Percentiles rank a stretch among this genome's conserved stretches.
Conservation (phyloP, 2,888 invertebrate species). For the Agrenia bidenticulata region DNA sequence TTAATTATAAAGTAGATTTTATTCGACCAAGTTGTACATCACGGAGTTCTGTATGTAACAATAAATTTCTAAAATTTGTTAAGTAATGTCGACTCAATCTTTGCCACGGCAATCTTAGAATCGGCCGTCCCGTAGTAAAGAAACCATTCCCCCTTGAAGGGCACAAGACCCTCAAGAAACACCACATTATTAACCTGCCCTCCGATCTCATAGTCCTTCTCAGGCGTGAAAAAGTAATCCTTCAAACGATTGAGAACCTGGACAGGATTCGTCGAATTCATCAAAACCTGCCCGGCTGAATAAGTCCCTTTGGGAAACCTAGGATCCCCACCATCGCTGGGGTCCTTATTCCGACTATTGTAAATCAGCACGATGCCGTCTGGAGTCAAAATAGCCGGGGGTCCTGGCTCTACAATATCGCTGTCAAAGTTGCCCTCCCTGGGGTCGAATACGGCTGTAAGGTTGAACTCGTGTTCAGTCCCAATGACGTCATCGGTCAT, state of each 20-base stretch:
- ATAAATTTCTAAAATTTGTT: no score
- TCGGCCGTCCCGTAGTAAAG: slow-evolving; percentile 30
- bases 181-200: slow-evolving; percentile 45
- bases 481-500: slow-evolving; percentile 16
- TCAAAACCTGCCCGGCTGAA: slow-evolving; percentile 37
- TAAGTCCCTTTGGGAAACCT: slow-evolving; percentile 32
- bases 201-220: slow-evolving; percentile 36
- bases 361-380: slow-evolving; percentile 36
- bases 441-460: slow-evolving; percentile 24
- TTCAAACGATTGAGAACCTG: slow-evolving; percentile 25
- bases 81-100: no score
- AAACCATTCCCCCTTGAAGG: slow-evolving; percentile 22
- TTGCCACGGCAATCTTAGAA: slow-evolving; percentile 39
- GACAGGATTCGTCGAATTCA: slow-evolving; percentile 22
- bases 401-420: slow-evolving; percentile 40
- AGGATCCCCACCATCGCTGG: slow-evolving; percentile 29
- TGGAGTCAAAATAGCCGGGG: slow-evolving; percentile 29
- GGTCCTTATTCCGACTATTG: slow-evolving; percentile 31
- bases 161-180: slow-evolving; percentile 39
- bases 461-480: slow-evolving; percentile 16
- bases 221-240: slow-evolving; percentile 37
- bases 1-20: no score
- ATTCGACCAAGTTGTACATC: no score
- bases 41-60: no score
- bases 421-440: slow-evolving; percentile 36